Conservation (phyloP, 1,140 invertebrate genomes). For the Pissodes strobi region DNA sequence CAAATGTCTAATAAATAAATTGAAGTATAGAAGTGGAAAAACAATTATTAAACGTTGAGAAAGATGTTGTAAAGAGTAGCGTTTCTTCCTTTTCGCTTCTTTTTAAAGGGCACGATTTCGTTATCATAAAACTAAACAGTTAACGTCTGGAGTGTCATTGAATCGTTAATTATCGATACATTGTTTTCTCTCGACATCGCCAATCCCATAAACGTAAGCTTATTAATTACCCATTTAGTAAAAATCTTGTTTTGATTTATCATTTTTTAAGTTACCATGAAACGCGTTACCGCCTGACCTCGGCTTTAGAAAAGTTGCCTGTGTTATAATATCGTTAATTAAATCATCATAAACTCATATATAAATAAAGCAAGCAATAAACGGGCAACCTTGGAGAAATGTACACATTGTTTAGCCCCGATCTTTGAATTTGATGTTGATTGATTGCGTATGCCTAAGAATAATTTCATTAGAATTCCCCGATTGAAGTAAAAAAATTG, state of each 20-base stretch:
- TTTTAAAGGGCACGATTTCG: no score
- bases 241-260: constrained; percentile 13
- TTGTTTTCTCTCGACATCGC: not conserved
- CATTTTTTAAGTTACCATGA: constrained; percentile 17
- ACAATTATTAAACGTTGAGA: no score
- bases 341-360: constrained; percentile 17
- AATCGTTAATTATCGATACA: not conserved
- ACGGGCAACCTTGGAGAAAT: constrained; percentile 8
- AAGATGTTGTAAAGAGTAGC: no score
- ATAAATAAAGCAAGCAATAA: constrained; percentile 8
- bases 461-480: no score
- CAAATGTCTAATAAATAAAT: no score
- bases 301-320: constrained; percentile 1
- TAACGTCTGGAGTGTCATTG: not conserved
- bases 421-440: no score
- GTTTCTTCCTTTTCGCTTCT: no score
- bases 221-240: constrained; percentile 16
- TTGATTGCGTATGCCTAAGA: no score
- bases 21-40: no score
- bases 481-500: no score
- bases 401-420: no score
- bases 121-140: no score
- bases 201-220: not conserved
- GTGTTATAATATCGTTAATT: constrained; percentile 1
- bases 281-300: constrained; percentile 5